Base-by-base conservation (phyloP, 2,797 vertebrate species). In the Eleutherodactylus coqui region DNA sequence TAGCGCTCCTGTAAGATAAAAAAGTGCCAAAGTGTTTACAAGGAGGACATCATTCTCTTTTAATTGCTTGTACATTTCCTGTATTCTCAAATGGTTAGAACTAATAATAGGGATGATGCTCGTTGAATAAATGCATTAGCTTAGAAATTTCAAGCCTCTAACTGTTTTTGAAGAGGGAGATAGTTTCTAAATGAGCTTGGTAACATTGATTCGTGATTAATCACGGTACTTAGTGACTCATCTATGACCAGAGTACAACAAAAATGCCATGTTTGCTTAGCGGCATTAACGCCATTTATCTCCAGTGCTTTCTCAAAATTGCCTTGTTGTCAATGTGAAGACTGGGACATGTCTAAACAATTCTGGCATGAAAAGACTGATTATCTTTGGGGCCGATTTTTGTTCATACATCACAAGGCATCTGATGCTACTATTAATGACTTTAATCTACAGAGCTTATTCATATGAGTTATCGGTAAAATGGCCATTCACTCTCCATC, bases 201-300 rank as follows among this genome's bases (percentile, higher is more conserved):
- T 92, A 91, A 92, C 92, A 94, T 91, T 92, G 92, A 95, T 94
- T 94, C 92, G 89, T 94, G 92, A 94, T 94, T 94, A 94, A 93
- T 94, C 92, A 90, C 93, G 92, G 92, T 92, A 93, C 91, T 93
- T 91, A 90, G 89, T 93, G 93, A 94, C 90, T 94, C 92, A 90
- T 94, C 91, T 90, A 58, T 92, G 92, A 92, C 92, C 91, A 91
- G 90, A 90, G 91, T 90, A 87, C 90, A 92, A 90, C 89, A 92
- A 91, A 93, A 92, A 94, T 93, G 90, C 91, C 87, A 90, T 93
- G 92, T 94, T 93, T 94, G 90, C 89, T 93, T 90, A 92, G 90
- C 89, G 87, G 86, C 91, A 92, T 94, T 93, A 93, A 90, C 89
- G 90, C 89, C 90, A 90, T 94, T 93, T 95, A 92, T 94, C 91